Conservation (phyloP, 2,113 vertebrate species). For the Microtus richardsoni region DNA sequence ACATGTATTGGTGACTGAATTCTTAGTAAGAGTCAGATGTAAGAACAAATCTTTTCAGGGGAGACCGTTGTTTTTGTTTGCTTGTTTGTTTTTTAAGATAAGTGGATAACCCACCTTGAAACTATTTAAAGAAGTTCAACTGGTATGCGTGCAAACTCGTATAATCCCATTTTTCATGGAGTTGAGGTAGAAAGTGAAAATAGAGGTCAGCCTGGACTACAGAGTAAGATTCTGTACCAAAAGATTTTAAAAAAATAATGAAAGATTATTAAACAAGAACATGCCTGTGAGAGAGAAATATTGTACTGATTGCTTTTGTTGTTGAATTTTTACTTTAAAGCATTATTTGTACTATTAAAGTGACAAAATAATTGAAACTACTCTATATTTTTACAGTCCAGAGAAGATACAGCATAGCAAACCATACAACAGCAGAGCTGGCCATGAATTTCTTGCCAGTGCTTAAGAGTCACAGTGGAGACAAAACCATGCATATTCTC, state of each 20-base stretch:
- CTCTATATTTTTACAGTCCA: neutral
- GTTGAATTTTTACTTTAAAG: neutral
- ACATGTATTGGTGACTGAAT: neutral
- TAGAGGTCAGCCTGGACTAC: neutral
- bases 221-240: neutral
- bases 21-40: neutral
- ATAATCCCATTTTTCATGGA: neutral
- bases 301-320: neutral
- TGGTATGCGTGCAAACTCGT: neutral
- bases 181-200: neutral
- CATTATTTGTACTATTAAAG: neutral
- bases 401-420: neutral
- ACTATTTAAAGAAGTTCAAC: neutral
- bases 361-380: slow-evolving; percentile 30
- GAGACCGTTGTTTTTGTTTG: neutral
- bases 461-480: neutral
- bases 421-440: neutral
- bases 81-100: neutral
- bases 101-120: neutral
- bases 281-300: neutral
- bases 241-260: neutral
- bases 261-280: neutral
- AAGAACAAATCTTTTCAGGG: neutral
- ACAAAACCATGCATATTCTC: neutral
- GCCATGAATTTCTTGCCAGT: neutral